A percentile compares a stretch with the other conserved stretches of the same genome.
These are phyloP conservation scores for Xanthorhoe spadicearia DNA, from an alignment of 2,888 invertebrate species.

Conservation along the genomic window DNA sequence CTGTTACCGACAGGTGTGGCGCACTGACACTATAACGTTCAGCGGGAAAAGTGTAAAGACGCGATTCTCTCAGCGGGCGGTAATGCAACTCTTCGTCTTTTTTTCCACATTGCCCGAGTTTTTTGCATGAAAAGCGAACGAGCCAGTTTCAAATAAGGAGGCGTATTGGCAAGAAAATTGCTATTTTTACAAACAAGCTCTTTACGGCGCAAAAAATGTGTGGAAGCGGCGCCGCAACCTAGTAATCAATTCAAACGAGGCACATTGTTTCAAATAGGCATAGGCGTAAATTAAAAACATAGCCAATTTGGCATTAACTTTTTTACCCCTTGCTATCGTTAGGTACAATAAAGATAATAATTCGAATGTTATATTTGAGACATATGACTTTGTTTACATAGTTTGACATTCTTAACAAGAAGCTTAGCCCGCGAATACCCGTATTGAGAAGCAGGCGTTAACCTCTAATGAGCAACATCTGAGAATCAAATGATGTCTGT, in stretches of 20 bases:
- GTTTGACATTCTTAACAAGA: neutral
- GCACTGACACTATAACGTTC: conserved; percentile 48
- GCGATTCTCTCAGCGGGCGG: conserved; percentile 63
- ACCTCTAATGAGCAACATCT: conserved; percentile 71
- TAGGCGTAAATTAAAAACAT: conserved; percentile 56
- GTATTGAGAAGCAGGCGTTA: conserved; percentile 15
- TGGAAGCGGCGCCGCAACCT: conserved; percentile 59
- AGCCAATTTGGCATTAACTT: conserved; percentile 59
- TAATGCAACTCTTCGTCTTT: conserved; percentile 56
- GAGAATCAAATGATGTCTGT: conserved; percentile 74
- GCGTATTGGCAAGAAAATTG: conserved; percentile 69
- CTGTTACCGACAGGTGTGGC: conserved; percentile 47
- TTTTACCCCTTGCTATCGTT: conserved; percentile 46
- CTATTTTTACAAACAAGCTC: conserved; percentile 74
- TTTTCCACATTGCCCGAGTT: conserved; percentile 58
- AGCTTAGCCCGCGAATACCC: neutral
- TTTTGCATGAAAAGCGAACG: conserved; percentile 62
- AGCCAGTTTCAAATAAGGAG: conserved; percentile 63
- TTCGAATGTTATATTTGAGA: neutral
- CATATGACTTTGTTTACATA: neutral
- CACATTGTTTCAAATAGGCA: conserved; percentile 64
- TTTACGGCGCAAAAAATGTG: conserved; percentile 65
- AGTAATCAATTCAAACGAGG: conserved; percentile 71
- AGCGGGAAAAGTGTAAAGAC: conserved; percentile 52
- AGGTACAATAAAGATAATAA: neutral